phyloP scores from a whole-genome alignment of 1,140 invertebrate genomes.

The Ladona fulva region DNA sequence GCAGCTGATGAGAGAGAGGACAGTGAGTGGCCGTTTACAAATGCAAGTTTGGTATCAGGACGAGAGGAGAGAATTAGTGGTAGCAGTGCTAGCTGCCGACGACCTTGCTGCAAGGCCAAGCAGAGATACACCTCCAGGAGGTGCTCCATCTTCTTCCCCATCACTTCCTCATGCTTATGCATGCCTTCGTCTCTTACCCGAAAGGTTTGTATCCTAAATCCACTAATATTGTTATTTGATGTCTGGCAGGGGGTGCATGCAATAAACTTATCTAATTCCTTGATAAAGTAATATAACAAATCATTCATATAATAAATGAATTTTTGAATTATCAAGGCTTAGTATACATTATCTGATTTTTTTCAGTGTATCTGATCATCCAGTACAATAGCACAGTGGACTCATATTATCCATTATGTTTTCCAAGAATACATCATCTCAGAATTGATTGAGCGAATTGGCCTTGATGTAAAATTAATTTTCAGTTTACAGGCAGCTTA shows the following conservation, averaged over 20 bases:
- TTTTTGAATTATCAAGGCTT: neutral
- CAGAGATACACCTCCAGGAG: slow-evolving; percentile 56
- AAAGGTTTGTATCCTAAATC: slow-evolving; percentile 49
- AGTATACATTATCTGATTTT: too few species aligned
- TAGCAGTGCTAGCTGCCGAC: slow-evolving; percentile 72
- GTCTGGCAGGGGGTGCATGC: neutral
- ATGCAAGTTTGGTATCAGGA: slow-evolving; percentile 79
- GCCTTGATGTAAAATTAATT: too few species aligned
- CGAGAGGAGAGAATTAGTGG: slow-evolving; percentile 68
- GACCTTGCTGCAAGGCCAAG: slow-evolving; percentile 62
- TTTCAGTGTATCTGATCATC: too few species aligned
- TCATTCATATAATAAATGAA: too few species aligned
- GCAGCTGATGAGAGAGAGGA: slow-evolving; percentile 59
- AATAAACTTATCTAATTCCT: neutral
- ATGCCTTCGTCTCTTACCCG: slow-evolving; percentile 64
- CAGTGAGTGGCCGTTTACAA: slow-evolving; percentile 61
- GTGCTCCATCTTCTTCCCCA: slow-evolving; percentile 26
- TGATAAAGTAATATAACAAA: neutral
- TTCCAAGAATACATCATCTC: too few species aligned
- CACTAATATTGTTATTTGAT: slow-evolving; percentile 11
- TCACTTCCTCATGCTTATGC: slow-evolving; percentile 71
- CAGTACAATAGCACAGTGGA: too few species aligned
- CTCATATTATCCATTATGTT: too few species aligned
- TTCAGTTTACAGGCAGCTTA: too few species aligned
- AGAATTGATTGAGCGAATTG: too few species aligned